A percentile compares a stretch with the other conserved stretches of the same genome.
phyloP scores from a whole-genome alignment of 1,140 invertebrate genomes.

The Drosophila lini region DNA sequence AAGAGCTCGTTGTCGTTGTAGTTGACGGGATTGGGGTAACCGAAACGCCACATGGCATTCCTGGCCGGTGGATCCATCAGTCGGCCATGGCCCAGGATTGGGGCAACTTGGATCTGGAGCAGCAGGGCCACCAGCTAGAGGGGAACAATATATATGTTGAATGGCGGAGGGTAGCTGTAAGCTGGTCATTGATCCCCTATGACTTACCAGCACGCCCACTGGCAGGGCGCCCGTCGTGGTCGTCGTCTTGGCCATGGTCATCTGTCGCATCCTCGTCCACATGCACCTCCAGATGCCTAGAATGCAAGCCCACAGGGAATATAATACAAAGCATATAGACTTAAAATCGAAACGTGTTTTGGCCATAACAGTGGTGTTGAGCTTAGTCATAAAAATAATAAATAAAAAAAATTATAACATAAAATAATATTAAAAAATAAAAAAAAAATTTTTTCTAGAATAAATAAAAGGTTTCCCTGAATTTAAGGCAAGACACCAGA shows the following conservation, averaged over 20 bases:
- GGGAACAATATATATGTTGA: no score
- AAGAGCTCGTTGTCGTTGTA: conserved; percentile 96
- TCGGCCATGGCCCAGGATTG: conserved; percentile 89
- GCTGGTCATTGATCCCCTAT: not conserved
- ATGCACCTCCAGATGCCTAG: conserved; percentile 22
- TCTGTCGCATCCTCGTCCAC: conserved; percentile 20
- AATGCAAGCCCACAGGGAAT: conserved; percentile 35
- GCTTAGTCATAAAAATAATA: no score
- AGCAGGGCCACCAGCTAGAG: conserved; percentile 1
- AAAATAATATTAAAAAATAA: no score
- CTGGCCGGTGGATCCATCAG: conserved; percentile 95
- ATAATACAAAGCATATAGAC: conserved; percentile 20
- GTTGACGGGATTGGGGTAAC: conserved; percentile 95
- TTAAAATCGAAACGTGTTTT: conserved; percentile 60
- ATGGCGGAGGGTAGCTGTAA: not conserved
- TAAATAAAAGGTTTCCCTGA: no score
- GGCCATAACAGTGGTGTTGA: not conserved
- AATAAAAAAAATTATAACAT: no score
- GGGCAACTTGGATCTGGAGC: not conserved
- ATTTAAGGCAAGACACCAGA: no score
- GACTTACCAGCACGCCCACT: conserved; percentile 57
- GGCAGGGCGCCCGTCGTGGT: conserved; percentile 29
- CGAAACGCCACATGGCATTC: conserved; percentile 97
- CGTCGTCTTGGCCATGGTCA: conserved; percentile 14
- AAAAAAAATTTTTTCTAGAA: no score